Evolutionary conservation across 2,888 invertebrate species (phyloP), one percentile per base, ranked within the genome.

Genomic region (Seira ritae): DNA sequence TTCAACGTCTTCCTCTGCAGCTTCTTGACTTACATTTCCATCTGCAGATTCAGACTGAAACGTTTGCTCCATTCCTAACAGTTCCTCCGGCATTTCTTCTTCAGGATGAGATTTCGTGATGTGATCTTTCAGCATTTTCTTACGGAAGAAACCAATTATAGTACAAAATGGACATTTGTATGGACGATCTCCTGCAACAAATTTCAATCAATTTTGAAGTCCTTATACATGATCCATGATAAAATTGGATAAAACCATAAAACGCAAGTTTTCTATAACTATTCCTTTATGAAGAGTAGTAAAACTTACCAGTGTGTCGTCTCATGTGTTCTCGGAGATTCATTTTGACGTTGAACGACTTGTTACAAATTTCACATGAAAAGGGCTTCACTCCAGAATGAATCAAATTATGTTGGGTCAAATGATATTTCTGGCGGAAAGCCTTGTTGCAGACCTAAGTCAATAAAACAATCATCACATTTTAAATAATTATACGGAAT

Each of bases 281-380:
- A n/a, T n/a, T n/a, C n/a, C n/a, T 42, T 42, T 42, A 42, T 6
- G 42, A 42, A 12, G 12, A 8, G 12, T 42, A 6, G 12, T 42
- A 42, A 12, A 42, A 42, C 22, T 12, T 71, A 78, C 80, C 82
- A 12, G 88, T 88, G 42, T 88, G 88, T 31, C 88, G 50, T 62
- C 88, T 68, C 88, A 88, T 88, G 69, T 88, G 88, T 46, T 88
- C 88, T 15, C 87, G 74, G 19, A 88, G 74, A 76, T 88, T 88
- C 88, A 88, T 88, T 84, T 88, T 88, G 2, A 88, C 88, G 66
- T 88, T 88, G 31, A 88, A 88, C 1, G 78, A 80, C 50, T 86
- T 86, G 20, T 81, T 66, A 66, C 88, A 88, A 22, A 88, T 83
- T 20, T 88, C 87, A 80, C 88, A 88, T 0, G 80, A 71, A 31